Base-by-base conservation (phyloP, 2,113 vertebrate species). In the Haliaeetus leucogaster region DNA sequence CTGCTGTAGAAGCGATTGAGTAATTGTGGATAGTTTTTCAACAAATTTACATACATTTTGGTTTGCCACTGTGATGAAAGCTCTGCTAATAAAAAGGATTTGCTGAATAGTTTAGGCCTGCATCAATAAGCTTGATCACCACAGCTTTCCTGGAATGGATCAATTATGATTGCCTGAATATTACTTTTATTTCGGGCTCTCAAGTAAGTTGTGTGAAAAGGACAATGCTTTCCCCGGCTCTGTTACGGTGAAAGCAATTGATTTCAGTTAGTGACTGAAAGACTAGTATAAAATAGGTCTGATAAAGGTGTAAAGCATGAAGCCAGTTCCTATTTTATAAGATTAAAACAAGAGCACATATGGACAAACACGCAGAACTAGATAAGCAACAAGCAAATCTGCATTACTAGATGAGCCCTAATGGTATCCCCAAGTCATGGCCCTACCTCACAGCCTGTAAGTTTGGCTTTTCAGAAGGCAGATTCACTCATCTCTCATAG, bases 361-460 rank as follows among this genome's bases (percentile, higher is more conserved):
- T 3, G 1, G 26, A 36, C 10, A 61, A 79, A 91, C 38, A 42
- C 0, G 1, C 3, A 56, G 9, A 59, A 56, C 2, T 20, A 55
- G 63, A 47, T 18, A 56, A n/a, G 4, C 27, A 67, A 43, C 11
- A 78, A 82, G 11, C 13, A 72, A 72, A 45, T 19, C 38, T 17
- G 7, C 32, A 3, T 21, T 38, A n/a, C 34, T 70, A 38, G 13
- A 22, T 13, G n/a, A 63, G 13, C 13, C 59, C 21, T 5, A 45
- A 19, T 23, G 29, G 6, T 6, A 43, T 8, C 17, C 21, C 8
- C 22, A 76, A 11, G 29, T 10, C 45, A 34, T 1, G 2, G 26
- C 23, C 43, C 14, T 34, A 58, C 16, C 38, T 71, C 38, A 18
- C 6, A 89, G 32, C 22, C 58, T 38, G 4, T 10, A 72, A 84